Evolutionary conservation across 92 coral and sea anemone genomes (phyloP).

Genomic region (Palythoa grandiflora): DNA sequence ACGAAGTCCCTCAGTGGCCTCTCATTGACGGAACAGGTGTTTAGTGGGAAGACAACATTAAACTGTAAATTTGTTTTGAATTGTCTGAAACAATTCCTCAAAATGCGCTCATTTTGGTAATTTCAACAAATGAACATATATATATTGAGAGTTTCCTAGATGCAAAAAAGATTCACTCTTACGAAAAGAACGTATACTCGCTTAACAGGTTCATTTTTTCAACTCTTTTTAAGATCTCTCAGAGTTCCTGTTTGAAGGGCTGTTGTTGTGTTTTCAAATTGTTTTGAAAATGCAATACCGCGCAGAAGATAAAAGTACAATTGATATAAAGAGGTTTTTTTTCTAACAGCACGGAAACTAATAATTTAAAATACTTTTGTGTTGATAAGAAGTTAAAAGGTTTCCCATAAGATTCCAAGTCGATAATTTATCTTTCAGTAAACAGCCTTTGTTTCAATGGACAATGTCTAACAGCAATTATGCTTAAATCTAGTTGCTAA

Average conservation of each 20-base stretch:
- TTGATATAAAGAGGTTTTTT: background rate
- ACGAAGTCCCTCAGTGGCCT: conserved; percentile 13
- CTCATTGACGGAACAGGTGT: conserved; percentile 27
- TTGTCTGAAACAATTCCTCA: background rate
- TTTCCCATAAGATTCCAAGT: conserved; percentile 20
- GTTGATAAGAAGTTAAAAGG: conserved; percentile 22
- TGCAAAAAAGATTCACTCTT: background rate
- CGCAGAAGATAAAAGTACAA: background rate
- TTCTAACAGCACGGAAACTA: conserved; percentile 5
- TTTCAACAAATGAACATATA: background rate
- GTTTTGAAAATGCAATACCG: background rate
- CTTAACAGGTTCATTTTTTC: background rate
- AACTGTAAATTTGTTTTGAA: conserved; percentile 4
- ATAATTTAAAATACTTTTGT: background rate
- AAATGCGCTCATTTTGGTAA: background rate
- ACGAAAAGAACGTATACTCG: background rate
- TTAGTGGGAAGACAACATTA: conserved; percentile 13
- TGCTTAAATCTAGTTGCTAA: background rate
- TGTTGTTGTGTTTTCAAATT: background rate
- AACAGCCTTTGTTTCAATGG: conserved; percentile 25
- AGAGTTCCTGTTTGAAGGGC: background rate
- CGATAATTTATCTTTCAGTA: conserved; percentile 13
- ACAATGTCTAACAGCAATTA: background rate
- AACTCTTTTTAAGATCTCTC: background rate
- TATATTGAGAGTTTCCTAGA: background rate